Evolutionary conservation across 2,113 vertebrate genomes (phyloP).

Genomic region (Psilopogon haemacephalus): DNA sequence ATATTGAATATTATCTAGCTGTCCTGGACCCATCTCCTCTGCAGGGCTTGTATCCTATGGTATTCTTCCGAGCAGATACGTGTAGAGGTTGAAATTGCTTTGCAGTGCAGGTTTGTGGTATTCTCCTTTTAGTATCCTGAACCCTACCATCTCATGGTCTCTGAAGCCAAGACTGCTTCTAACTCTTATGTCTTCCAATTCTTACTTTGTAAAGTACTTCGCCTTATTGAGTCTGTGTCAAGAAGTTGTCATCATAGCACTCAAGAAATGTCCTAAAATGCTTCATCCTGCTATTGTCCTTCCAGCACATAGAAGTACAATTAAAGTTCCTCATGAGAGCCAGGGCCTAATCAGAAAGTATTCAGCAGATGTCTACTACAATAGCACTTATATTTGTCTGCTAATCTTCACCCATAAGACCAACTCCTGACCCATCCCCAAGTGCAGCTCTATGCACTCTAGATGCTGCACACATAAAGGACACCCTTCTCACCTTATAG

Average conservation of each 20-base stretch:
- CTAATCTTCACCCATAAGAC: background rate
- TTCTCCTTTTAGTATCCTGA: background rate
- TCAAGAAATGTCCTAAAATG: background rate
- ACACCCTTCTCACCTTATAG: background rate
- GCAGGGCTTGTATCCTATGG: background rate
- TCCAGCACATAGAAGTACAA: background rate
- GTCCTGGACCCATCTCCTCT: background rate
- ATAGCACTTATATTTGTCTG: background rate
- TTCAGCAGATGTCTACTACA: background rate
- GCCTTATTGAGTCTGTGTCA: background rate
- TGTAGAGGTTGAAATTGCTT: background rate
- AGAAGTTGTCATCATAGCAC: background rate
- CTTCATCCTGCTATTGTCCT: background rate
- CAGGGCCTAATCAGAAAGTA: background rate
- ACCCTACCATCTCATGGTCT: no score
- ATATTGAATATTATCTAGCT: no score
- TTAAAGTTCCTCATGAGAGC: background rate
- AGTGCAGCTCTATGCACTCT: background rate
- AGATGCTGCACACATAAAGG: background rate
- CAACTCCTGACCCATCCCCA: background rate
- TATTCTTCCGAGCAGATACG: background rate
- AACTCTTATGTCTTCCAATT: background rate
- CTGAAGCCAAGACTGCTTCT: no score
- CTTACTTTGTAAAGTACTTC: background rate
- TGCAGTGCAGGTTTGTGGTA: background rate